Conservation (phyloP, 2,797 vertebrate species). For the Acanthurus lineatus region DNA sequence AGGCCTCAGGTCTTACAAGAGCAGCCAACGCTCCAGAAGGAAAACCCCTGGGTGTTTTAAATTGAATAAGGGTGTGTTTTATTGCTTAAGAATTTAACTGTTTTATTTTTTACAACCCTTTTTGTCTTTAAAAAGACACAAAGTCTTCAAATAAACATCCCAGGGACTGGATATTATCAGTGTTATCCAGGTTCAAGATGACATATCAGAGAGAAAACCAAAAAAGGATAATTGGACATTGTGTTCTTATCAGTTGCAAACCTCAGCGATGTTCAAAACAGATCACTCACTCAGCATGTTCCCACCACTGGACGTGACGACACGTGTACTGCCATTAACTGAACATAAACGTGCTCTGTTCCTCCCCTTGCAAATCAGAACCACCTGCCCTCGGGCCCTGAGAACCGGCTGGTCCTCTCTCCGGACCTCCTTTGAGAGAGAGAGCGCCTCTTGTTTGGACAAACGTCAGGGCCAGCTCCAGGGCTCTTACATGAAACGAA, state of each 20-base stretch:
- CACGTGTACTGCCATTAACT: slow-evolving; percentile 80
- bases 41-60: neutral
- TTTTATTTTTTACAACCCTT: neutral
- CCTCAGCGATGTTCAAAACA: slow-evolving; percentile 71
- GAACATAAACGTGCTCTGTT: slow-evolving; percentile 78
- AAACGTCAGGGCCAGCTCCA: slow-evolving; percentile 70
- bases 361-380: slow-evolving; percentile 77
- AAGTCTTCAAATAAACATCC: neutral
- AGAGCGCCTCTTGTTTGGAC: slow-evolving; percentile 78
- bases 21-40: too few relatives aligned
- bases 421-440: slow-evolving; percentile 73
- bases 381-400: slow-evolving; percentile 79
- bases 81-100: neutral
- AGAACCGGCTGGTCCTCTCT: slow-evolving; percentile 71
- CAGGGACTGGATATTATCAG: neutral
- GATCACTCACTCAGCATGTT: slow-evolving; percentile 81
- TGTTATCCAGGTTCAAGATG: slow-evolving; percentile 29
- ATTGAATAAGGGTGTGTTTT: neutral
- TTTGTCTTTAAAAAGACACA: slow-evolving; percentile 1
- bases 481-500: slow-evolving; percentile 72
- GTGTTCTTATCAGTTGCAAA: slow-evolving; percentile 62
- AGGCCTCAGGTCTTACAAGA: too few relatives aligned
- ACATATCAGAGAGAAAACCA: slow-evolving; percentile 13
- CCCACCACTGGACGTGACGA: slow-evolving; percentile 76
- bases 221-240: slow-evolving; percentile 65